Evolutionary conservation across 2,888 invertebrate genomes (phyloP).

Genomic region (Epiperipatus broadwayi): DNA sequence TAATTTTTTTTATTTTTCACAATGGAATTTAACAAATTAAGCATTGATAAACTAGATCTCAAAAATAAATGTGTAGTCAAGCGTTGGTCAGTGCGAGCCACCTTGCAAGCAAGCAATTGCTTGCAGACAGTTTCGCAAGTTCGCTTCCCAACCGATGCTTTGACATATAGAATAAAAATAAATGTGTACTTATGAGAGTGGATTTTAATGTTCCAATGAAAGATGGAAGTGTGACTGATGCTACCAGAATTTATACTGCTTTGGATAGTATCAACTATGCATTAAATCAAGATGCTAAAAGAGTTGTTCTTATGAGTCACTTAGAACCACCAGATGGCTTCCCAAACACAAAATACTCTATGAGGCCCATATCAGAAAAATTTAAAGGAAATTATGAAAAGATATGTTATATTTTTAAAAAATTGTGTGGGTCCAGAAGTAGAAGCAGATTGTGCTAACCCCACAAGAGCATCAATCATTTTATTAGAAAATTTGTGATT

Average conservation of each 20-base stretch:
- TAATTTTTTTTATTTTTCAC: too few species aligned
- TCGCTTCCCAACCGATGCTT: too few species aligned
- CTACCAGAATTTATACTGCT: constrained; percentile 89
- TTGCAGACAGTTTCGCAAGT: too few species aligned
- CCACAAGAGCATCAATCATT: constrained; percentile 66
- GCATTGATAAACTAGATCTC: too few species aligned
- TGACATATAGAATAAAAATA: too few species aligned
- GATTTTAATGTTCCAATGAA: constrained; percentile 99
- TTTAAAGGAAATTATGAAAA: constrained; percentile 41
- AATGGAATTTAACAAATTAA: too few species aligned
- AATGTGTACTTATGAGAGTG: too few species aligned
- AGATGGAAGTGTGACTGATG: too few species aligned
- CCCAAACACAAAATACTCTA: constrained; percentile 62
- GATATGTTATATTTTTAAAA: constrained; percentile 39
- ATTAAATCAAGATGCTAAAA: constrained; percentile 75
- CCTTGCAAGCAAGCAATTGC: too few species aligned
- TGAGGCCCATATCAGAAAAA: constrained; percentile 81
- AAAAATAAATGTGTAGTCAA: too few species aligned
- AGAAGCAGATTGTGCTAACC: constrained; percentile 74
- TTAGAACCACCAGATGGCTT: constrained; percentile 90
- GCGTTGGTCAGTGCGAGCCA: too few species aligned
- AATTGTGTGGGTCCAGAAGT: constrained; percentile 83
- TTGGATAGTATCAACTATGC: constrained; percentile 81
- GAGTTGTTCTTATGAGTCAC: constrained; percentile 91
- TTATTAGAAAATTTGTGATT: constrained; percentile 87